Conservation (phyloP, 2,797 vertebrate species). For the Peromyscus nudipes region DNA sequence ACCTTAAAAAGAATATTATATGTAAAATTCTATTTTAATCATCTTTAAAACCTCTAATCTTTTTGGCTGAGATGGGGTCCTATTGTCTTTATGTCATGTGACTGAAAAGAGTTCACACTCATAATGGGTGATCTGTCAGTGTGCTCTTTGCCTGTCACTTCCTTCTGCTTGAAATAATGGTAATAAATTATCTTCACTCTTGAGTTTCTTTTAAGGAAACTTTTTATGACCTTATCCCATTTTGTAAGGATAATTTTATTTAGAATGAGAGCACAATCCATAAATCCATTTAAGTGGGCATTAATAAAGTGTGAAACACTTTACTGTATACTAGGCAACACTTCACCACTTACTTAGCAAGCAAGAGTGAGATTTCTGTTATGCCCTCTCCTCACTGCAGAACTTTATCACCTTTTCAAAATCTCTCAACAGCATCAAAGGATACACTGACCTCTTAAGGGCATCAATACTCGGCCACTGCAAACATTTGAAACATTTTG, state of each 20-base stretch:
- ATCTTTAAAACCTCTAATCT: constrained; percentile 3
- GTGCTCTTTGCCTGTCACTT: background rate
- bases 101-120: background rate
- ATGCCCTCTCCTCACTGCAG: too few species aligned
- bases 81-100: background rate
- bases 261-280: background rate
- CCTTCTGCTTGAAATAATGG: background rate
- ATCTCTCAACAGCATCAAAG: background rate
- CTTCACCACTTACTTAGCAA: background rate
- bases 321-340: background rate
- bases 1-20: background rate
- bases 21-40: background rate
- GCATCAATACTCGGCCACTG: background rate
- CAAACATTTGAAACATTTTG: background rate
- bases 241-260: constrained; percentile 23
- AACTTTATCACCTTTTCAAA: background rate
- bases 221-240: background rate
- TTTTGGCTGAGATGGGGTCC: background rate
- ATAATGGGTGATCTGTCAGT: background rate
- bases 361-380: background rate
- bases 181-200: background rate
- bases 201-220: background rate
- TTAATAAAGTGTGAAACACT: background rate
- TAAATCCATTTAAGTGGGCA: background rate
- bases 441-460: background rate